Evolutionary conservation across 2,888 invertebrate species (phyloP).

Genomic region (Parthenolecanium corni): DNA sequence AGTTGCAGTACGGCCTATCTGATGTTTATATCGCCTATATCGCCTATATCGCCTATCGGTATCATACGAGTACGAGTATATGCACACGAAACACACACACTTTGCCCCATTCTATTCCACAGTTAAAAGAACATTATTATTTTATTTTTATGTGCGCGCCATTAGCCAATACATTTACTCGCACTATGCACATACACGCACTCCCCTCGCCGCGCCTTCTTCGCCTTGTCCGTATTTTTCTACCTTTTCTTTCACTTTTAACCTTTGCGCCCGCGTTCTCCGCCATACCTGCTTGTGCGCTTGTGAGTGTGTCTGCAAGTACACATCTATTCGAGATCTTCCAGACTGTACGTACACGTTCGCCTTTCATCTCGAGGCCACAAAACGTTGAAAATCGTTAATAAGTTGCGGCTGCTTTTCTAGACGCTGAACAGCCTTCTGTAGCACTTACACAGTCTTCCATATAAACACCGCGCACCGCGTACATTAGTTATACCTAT

Average conservation of each 20-base stretch:
- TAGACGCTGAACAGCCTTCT: not conserved
- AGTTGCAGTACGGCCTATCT: too few relatives aligned
- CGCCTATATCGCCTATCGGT: slow-evolving; percentile 25
- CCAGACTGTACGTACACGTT: slow-evolving; percentile 3
- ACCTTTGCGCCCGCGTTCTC: slow-evolving; percentile 20
- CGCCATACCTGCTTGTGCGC: slow-evolving; percentile 31
- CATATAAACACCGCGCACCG: too few relatives aligned
- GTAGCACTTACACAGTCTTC: too few relatives aligned
- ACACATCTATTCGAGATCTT: slow-evolving; percentile 16
- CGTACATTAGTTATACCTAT: too few relatives aligned
- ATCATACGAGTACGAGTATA: too few relatives aligned
- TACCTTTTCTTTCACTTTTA: slow-evolving; percentile 26
- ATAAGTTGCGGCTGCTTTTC: slow-evolving; percentile 23
- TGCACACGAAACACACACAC: slow-evolving; percentile 17
- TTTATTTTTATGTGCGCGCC: slow-evolving; percentile 28
- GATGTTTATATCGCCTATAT: too few relatives aligned
- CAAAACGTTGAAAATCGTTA: slow-evolving; percentile 24
- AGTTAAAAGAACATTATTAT: slow-evolving; percentile 28
- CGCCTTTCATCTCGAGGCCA: slow-evolving; percentile 28
- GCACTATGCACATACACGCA: too few relatives aligned
- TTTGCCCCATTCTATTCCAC: slow-evolving; percentile 16
- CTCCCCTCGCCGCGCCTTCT: not conserved
- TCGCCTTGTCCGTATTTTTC: not conserved
- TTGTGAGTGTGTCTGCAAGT: too few relatives aligned
- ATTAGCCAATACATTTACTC: slow-evolving; percentile 21